Evolutionary conservation across 1,140 invertebrate genomes (phyloP).

Genomic region (Sitophilus oryzae): DNA sequence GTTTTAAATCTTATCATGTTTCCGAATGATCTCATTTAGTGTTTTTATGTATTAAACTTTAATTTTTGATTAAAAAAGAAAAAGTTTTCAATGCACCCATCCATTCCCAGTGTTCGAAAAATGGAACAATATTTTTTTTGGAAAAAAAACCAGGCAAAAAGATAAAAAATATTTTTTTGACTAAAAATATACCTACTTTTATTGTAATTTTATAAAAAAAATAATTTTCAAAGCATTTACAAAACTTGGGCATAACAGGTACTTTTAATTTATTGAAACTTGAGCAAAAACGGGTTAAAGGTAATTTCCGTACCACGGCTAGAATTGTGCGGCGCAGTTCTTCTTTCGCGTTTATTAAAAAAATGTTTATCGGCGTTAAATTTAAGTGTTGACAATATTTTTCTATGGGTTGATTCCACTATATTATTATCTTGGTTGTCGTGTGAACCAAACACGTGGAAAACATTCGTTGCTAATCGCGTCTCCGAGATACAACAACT

Average conservation of each 20-base stretch:
- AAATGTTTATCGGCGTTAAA: constrained; percentile 2
- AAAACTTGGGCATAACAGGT: too few species aligned
- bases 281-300: too few species aligned
- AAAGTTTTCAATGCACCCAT: constrained; percentile 6
- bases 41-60: constrained; percentile 3
- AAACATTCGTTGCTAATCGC: constrained; percentile 40
- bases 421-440: constrained; percentile 39
- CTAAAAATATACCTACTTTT: too few species aligned
- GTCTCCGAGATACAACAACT: constrained; percentile 37
- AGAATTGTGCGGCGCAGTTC: constrained; percentile 24
- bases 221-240: too few species aligned
- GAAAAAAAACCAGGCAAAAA: background rate
- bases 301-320: constrained; percentile 33
- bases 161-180: too few species aligned
- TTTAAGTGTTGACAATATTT: constrained; percentile 14
- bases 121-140: background rate
- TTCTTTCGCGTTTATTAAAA: constrained; percentile 20
- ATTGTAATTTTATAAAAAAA: too few species aligned
- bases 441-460: constrained; percentile 26
- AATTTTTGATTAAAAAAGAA: too few species aligned
- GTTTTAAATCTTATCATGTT: constrained; percentile 9
- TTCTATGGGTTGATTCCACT: constrained; percentile 43
- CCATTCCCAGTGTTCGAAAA: constrained; percentile 20
- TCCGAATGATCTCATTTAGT: background rate
- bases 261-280: too few species aligned